phyloP scores from a whole-genome alignment of 23 tunicate species.

The Ciona savignyi region DNA sequence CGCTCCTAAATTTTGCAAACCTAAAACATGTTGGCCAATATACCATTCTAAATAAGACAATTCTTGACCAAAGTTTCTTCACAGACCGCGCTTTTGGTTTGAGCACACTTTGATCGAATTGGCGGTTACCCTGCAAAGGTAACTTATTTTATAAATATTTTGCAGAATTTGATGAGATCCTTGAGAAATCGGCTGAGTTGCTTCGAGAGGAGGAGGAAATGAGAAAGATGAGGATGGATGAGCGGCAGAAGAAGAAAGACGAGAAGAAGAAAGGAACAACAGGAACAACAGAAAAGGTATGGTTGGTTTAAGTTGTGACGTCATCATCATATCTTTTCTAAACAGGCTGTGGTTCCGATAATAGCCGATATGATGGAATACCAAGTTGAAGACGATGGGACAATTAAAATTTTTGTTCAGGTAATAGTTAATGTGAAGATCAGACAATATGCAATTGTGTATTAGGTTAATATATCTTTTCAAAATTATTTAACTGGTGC shows the following conservation, averaged over 20 bases:
- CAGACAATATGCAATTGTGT: no score
- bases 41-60: no score
- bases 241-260: constrained; percentile 55
- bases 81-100: not conserved
- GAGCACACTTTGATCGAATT: no score
- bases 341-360: constrained; percentile 1
- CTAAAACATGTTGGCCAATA: no score
- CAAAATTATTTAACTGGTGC: no score
- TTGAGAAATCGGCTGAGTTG: constrained; percentile 21
- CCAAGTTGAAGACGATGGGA: constrained; percentile 29
- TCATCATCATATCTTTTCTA: not conserved
- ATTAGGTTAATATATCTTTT: no score
- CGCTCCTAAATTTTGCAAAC: no score
- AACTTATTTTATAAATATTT: no score
- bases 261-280: constrained; percentile 24
- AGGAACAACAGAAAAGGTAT: constrained; percentile 5
- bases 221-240: constrained; percentile 36
- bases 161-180: constrained; percentile 60
- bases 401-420: constrained; percentile 1
- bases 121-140: no score
- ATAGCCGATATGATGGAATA: constrained; percentile 23
- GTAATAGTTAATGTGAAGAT: constrained; percentile 3
- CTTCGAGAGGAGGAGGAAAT: constrained; percentile 72
- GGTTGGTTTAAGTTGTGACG: not conserved
- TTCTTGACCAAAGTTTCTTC: no score